Base-by-base conservation (phyloP, 2,113 vertebrate species). In the Ammospiza caudacuta region DNA sequence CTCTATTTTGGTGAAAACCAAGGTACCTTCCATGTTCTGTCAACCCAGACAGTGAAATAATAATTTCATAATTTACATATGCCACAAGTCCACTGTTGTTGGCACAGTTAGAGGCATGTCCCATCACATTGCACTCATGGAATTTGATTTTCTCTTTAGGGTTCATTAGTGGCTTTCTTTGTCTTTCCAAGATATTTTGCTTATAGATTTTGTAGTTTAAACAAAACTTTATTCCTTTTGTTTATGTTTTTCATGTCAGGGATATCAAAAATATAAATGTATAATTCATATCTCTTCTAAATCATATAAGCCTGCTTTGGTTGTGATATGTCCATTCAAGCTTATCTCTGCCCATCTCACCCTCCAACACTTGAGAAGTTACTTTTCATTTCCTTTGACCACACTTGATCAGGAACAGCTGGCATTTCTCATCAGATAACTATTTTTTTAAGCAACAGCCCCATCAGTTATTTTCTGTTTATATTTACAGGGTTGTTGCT, bases 391-490 rank as follows among this genome's bases (percentile, higher is more conserved):
- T 82, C n/a, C n/a, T 91, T 83, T 73, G 52, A 68, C 47, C 66
- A 52, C 17, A 46, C n/a, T 54, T 85, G 54, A 41, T 90, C 41
- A 85, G 66, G 64, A 94, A 79, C 54, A 46, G 44, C 61, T 76
- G 62, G 39, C 17, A 79, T 58, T 85, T 35, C 54, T 79, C 82
- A 90, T 33, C 49, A 90, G 87, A 76, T 81, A 78, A 43, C 31
- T 78, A 9, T 11, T 89, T 75, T 62, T 89, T 82, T 63, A 25
- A 69, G 44, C 68, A 90, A 84, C 1, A 1, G 46, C 22, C 49
- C 46, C 49, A 82, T 83, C 33, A 63, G 5, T 62, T 88, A 31
- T 80, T 90, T 89, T 72, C 74, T 91, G 47, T 87, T 94, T 94
- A 85, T 9, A 41, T 75, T 79, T 90, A 73, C 41, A 51, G 54